Percentiles rank a stretch among this genome's conserved stretches.
Evolutionary conservation across 2,888 invertebrate genomes (phyloP).

Genomic region (Scaptomyza caliginosa): DNA sequence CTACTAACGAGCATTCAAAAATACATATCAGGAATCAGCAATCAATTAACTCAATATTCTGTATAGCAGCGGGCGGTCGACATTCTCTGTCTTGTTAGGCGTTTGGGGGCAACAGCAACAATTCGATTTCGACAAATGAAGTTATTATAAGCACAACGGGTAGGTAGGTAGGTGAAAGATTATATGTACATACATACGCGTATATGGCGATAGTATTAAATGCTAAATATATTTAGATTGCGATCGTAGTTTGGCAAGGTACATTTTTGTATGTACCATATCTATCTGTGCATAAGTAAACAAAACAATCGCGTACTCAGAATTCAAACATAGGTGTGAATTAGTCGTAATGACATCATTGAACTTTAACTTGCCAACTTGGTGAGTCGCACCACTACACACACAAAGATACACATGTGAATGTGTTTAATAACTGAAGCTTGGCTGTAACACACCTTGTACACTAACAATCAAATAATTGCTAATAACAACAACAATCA

Average conservation of each 20-base stretch:
- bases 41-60: slow-evolving; percentile 67
- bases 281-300: slow-evolving; percentile 27
- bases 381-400: slow-evolving; percentile 43
- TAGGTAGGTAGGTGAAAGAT: slow-evolving; percentile 10
- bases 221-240: slow-evolving; percentile 59
- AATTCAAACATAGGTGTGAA: slow-evolving; percentile 79
- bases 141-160: slow-evolving; percentile 63
- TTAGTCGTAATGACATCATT: slow-evolving; percentile 79
- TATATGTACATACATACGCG: no score
- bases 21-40: slow-evolving; percentile 47
- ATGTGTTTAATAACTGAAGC: slow-evolving; percentile 64
- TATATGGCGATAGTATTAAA: slow-evolving; percentile 56
- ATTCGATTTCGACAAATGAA: slow-evolving; percentile 70
- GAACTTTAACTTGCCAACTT: slow-evolving; percentile 75
- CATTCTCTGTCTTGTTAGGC: slow-evolving; percentile 48
- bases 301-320: slow-evolving; percentile 56
- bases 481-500: slow-evolving; percentile 31
- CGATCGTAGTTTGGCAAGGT: slow-evolving; percentile 43
- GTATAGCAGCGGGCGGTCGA: slow-evolving; percentile 64
- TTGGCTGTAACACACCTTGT: slow-evolving; percentile 70
- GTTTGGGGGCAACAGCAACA: slow-evolving; percentile 29
- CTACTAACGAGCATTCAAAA: slow-evolving; percentile 51
- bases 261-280: slow-evolving; percentile 20
- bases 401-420: slow-evolving; percentile 4
- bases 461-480: slow-evolving; percentile 34